A percentile compares a stretch with the other conserved stretches of the same genome.
phyloP scores from a whole-genome alignment of 1,140 invertebrate genomes.

The Cherax quadricarinatus region DNA sequence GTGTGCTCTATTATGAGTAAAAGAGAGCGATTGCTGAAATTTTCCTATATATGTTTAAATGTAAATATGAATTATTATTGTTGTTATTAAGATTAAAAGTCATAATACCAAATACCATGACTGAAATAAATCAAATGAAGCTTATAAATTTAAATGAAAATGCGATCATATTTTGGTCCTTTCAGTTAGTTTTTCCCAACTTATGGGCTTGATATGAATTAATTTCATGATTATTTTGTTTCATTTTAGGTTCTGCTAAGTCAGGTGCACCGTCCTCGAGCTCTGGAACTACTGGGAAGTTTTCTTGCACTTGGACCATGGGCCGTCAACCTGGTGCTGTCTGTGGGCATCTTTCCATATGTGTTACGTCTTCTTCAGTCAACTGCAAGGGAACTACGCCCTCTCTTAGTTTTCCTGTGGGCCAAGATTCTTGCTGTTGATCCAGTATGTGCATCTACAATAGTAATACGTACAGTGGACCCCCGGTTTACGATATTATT shows the following conservation, averaged over 20 bases:
- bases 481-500: too few relatives aligned
- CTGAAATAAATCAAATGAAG: too few relatives aligned
- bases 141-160: too few relatives aligned
- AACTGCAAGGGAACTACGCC: conserved; percentile 86
- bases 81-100: too few relatives aligned
- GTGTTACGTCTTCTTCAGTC: conserved; percentile 87
- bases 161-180: too few relatives aligned
- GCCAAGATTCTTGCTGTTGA: conserved; percentile 99
- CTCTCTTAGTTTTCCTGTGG: conserved; percentile 98
- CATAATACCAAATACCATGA: too few relatives aligned
- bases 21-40: too few relatives aligned
- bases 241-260: conserved; percentile 88
- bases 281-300: conserved; percentile 94
- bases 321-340: conserved; percentile 97
- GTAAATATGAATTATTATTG: too few relatives aligned
- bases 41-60: too few relatives aligned
- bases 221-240: conserved; percentile 25
- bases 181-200: too few relatives aligned
- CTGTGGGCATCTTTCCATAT: conserved; percentile 99
- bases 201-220: too few relatives aligned
- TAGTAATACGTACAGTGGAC: background rate
- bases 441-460: conserved; percentile 83
- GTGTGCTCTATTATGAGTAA: too few relatives aligned
- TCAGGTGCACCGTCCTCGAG: conserved; percentile 96
- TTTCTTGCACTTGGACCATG: conserved; percentile 97